These are phyloP conservation scores for Cordilura impudica DNA, from an alignment of 2,888 invertebrate genomes.

Conservation along the genomic window DNA sequence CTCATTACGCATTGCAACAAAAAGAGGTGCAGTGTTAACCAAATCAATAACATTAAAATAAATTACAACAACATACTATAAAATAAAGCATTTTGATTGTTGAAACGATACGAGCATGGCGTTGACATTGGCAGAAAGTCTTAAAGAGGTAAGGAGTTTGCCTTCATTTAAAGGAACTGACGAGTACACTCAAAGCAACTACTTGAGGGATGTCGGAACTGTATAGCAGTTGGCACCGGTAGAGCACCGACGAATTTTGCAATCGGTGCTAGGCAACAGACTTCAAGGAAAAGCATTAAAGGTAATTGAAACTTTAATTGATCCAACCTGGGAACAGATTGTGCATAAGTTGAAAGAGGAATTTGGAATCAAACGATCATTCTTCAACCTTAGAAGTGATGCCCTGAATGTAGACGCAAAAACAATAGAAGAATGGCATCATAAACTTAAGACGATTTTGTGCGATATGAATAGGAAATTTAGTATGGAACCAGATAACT, in stretches of 20 bases:
- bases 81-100: too few relatives aligned
- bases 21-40: too few relatives aligned
- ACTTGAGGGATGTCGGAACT: not conserved
- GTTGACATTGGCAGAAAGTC: not conserved
- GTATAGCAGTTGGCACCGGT: not conserved
- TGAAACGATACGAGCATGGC: too few relatives aligned
- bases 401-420: constrained; percentile 39
- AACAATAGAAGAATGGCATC: constrained; percentile 42
- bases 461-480: constrained; percentile 47
- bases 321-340: constrained; percentile 28
- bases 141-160: not conserved
- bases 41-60: too few relatives aligned
- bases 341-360: constrained; percentile 41
- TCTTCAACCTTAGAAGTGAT: constrained; percentile 45
- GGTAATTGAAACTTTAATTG: not conserved
- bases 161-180: not conserved
- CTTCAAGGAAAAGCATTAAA: not conserved
- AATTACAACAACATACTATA: too few relatives aligned
- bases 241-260: not conserved
- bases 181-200: not conserved
- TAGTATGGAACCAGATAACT: constrained; percentile 20
- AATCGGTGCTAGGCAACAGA: not conserved
- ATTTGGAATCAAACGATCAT: constrained; percentile 51
- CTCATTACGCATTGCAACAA: too few relatives aligned
- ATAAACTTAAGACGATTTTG: constrained; percentile 32